These are phyloP conservation scores for Harpalus rubripes DNA, from an alignment of 2,888 invertebrate species.

Conservation along the genomic window DNA sequence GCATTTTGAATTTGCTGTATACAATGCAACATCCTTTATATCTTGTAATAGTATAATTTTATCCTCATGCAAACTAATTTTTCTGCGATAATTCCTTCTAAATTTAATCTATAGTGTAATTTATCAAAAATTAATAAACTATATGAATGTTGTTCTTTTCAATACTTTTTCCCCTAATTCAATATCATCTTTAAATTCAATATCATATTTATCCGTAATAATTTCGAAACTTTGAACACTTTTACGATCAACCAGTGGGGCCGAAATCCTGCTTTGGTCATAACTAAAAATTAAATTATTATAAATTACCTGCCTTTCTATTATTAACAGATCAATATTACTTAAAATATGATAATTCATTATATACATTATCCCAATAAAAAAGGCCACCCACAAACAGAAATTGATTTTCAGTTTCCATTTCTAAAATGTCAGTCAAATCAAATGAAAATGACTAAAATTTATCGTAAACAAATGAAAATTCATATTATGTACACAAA, in stretches of 20 bases:
- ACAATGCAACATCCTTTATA: conserved; percentile 82
- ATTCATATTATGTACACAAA: too few relatives aligned
- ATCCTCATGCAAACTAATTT: conserved; percentile 77
- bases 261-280: neutral
- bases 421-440: conserved; percentile 32
- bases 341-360: conserved; percentile 76
- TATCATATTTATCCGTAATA: conserved; percentile 74
- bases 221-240: conserved; percentile 30
- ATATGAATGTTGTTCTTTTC: neutral
- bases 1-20: conserved; percentile 79
- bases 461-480: conserved; percentile 34
- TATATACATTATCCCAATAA: conserved; percentile 50
- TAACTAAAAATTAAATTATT: conserved; percentile 12
- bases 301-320: neutral
- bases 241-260: conserved; percentile 1
- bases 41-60: conserved; percentile 82
- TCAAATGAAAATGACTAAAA: conserved; percentile 20
- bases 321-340: conserved; percentile 67
- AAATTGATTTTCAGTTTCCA: conserved; percentile 1
- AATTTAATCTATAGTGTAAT: conserved; percentile 78
- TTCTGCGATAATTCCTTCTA: conserved; percentile 81
- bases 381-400: conserved; percentile 41
- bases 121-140: conserved; percentile 19
- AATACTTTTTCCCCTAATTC: conserved; percentile 79
- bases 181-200: conserved; percentile 80